Base-by-base conservation (phyloP, 2,888 invertebrate genomes). In the Andrena chrysosceles region DNA sequence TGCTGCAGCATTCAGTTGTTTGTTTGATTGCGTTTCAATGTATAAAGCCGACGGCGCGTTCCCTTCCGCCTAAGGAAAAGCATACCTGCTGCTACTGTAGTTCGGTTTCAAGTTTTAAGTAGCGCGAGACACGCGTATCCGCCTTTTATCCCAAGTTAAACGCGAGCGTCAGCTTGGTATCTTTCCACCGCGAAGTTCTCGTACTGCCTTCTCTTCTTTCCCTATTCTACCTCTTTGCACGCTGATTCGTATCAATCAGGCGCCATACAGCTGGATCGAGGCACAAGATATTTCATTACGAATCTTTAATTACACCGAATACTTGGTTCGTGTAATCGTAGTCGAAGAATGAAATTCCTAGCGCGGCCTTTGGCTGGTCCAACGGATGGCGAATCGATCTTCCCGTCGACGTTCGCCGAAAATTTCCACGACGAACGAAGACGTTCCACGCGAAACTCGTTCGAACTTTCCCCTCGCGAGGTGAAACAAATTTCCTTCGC, bases 11-110 rank as follows among this genome's bases (percentile, higher is more conserved):
- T 77, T 73, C 73, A 66, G 31, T 64, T 74, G 81, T 80, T 81
- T 80, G 69, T 81, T 80, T 70, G 69, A 81, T 70, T 74, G 66
- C 81, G 81, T 81, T 81, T 70, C 81, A 62, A 74, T 74, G 81
- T 69, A 73, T 33, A 62, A 68, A 78, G 54, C 70, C 56, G 63
- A 64, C 72, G 54, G 20, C 60, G 74, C 66, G 81, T 66, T 81
- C 60, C 81, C 80, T 69, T 79, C 79, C 63, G 31, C 59, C 10
- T n/a, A 23, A 20, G 52, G 20, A 62, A 10, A 20, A 23, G 23
- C 23, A 6, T n/a, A 49, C 13, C 20, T 23, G 8, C 16, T n/a
- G 35, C 20, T 20, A 26, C 23, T n/a, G 49, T 29, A 23, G 16
- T 42, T 67, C 49, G 59, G 54, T 76, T 76, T 69, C 16, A 69